Evolutionary conservation across 2,113 vertebrate genomes (phyloP), one percentile per base, ranked within the genome.

Genomic region (Shinisaurus crocodilurus): DNA sequence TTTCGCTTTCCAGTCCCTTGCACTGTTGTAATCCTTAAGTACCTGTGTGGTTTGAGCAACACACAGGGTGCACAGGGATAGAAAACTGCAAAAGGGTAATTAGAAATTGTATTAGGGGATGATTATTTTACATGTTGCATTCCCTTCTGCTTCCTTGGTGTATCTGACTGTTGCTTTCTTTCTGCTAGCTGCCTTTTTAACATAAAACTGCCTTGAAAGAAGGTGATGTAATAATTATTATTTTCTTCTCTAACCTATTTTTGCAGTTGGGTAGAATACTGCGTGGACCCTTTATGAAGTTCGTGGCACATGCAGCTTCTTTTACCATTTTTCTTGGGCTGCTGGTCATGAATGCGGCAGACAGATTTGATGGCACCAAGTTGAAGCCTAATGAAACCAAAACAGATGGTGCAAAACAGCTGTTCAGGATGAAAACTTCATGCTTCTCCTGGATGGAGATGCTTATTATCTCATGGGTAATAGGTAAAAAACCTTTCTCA

Each of bases 361-460:
- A 99, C 95, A 98, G 99, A 70, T 99, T 99, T 87, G 97, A 98
- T 85, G 99, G 99, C 93, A 99, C 98, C 34, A 97, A 98, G 32
- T 98, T 99, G 86, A 98, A 98, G 90, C 98, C 99, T 10, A 99
- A 99, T 95, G 98, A 99, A 97, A 99, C 98, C 77, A 94, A 90
- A 92, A 98, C 97, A 7, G 98, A 99, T 94, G 95, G 98, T 85
- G 98, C 98, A 48, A 98, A 98, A 8, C 99, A 99, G 93, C 97
- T 99, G 69, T 99, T 99, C 94, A 98, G 99, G 86, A 98, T 99
- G 98, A 99, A 99, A 96, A 99, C 98, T 37, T 99, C 99, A 0
- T 97, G 98, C 90, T 99, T 99, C 96, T 99, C 98, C 1, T 99
- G 98, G 98, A 99, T 99, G 98, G 99, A 99, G 96, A 97, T 99